Evolutionary conservation across 2,797 vertebrate genomes (phyloP), one percentile per base, ranked within the genome.

Genomic region (Rhynchotus rufescens): DNA sequence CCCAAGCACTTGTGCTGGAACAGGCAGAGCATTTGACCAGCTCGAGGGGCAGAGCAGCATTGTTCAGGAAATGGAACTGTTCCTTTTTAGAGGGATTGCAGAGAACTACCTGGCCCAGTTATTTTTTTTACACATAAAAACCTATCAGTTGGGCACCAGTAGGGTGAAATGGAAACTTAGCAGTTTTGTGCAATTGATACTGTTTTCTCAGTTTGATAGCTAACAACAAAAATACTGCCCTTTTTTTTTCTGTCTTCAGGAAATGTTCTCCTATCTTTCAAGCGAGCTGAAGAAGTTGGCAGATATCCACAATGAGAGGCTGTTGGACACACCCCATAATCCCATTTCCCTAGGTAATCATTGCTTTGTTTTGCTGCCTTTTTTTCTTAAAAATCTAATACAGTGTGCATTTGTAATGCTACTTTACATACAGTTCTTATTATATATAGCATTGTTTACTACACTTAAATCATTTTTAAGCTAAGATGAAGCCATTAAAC

Each of bases 301-400:
- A 57, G 98, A 98, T 88, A 96, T 84, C 71, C 98, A 99, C 42
- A 98, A 96, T 66, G 99, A 99, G 96, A 98, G 98, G 93, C 95
- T 99, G 75, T 98, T 99, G 86, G 96, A 98, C 78, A 99, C 99
- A 75, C 98, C 99, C 64, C 99, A 99, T 94, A 99, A 99, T 96
- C 98, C 99, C 82, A 99, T 99, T 96, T 99, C 99, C 59, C 97
- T 99, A 96, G 99, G 99, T 99, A 98, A 97, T 56, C 17, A n/a
- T 56, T 30, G 17, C 14, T 49, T 66, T 69, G 26, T 64, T 75
- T 49, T 25, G 22, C 23, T 49, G 12, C 40, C 40, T 49, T 17
- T 15, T 59, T 73, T 26, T 71, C 30, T 85, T 6, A 3, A 73
- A 54, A 44, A 34, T 28, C 21, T n/a, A 26, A 68, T 51, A n/a